Evolutionary conservation across 2,888 invertebrate species (phyloP).

Genomic region (Nemoura dubitans): DNA sequence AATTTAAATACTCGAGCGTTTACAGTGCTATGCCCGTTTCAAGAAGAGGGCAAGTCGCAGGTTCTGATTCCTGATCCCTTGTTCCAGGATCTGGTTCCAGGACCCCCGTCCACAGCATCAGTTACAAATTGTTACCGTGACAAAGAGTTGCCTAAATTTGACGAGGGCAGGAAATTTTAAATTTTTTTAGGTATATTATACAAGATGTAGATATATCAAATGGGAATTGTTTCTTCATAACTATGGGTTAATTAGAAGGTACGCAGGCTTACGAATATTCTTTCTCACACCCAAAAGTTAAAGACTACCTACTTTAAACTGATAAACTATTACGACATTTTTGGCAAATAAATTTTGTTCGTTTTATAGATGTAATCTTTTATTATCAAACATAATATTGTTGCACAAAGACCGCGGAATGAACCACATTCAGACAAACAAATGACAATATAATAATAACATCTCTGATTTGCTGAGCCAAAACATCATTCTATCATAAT

Average conservation of each 20-base stretch:
- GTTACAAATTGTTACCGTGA: no score
- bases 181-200: neutral
- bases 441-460: constrained; percentile 12
- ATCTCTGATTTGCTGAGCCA: constrained; percentile 7
- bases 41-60: neutral
- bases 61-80: neutral
- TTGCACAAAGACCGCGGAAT: constrained; percentile 1
- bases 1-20: neutral
- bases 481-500: neutral
- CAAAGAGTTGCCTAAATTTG: neutral
- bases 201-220: no score
- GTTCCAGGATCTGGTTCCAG: no score
- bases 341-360: neutral
- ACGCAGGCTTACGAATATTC: neutral
- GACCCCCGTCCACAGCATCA: no score
- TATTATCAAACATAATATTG: constrained; percentile 12
- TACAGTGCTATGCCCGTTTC: neutral
- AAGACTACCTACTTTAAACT: no score
- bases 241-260: neutral
- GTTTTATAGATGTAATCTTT: constrained; percentile 4
- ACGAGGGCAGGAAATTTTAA: neutral
- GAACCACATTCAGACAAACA: constrained; percentile 12
- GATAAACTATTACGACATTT: neutral
- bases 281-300: neutral
- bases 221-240: neutral